Conservation (phyloP, 2,888 invertebrate genomes). For the Folsomia manolachei region DNA sequence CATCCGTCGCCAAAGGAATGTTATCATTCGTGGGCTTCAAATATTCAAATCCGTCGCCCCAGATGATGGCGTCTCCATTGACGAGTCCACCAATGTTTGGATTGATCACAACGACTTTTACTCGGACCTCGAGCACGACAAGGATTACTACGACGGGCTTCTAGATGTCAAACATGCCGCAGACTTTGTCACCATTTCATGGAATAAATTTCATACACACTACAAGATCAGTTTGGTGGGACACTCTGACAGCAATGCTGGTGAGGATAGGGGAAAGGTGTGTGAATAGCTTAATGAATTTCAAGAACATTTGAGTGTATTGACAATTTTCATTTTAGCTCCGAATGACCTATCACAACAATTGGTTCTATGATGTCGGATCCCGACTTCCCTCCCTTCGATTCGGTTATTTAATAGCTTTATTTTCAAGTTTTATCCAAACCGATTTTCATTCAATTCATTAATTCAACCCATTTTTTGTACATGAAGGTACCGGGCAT, state of each 20-base stretch:
- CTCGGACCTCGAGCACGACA: conserved; percentile 19
- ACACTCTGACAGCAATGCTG: conserved; percentile 24
- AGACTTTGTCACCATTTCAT: conserved; percentile 26
- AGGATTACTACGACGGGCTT: conserved; percentile 29
- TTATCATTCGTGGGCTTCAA: conserved; percentile 21
- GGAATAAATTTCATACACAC: conserved; percentile 27
- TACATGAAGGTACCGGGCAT: too few species aligned
- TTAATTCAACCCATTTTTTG: too few species aligned
- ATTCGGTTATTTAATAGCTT: too few species aligned
- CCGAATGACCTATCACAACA: conserved; percentile 21
- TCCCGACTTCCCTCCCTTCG: conserved; percentile 26
- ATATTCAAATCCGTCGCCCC: conserved; percentile 21
- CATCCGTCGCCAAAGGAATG: conserved; percentile 20
- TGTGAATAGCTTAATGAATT: neutral
- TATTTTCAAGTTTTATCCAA: too few species aligned
- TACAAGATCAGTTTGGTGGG: conserved; percentile 27
- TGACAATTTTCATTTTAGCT: conserved; percentile 1
- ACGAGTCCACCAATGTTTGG: conserved; percentile 27
- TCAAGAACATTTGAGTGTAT: neutral
- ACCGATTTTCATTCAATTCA: too few species aligned
- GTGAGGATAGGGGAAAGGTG: conserved; percentile 22
- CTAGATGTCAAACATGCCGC: conserved; percentile 24
- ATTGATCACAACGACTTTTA: conserved; percentile 27
- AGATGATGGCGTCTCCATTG: conserved; percentile 26
- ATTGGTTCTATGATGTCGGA: conserved; percentile 8